Evolutionary conservation across 2,797 vertebrate species (phyloP).

Genomic region (Cirrhinus molitorella): DNA sequence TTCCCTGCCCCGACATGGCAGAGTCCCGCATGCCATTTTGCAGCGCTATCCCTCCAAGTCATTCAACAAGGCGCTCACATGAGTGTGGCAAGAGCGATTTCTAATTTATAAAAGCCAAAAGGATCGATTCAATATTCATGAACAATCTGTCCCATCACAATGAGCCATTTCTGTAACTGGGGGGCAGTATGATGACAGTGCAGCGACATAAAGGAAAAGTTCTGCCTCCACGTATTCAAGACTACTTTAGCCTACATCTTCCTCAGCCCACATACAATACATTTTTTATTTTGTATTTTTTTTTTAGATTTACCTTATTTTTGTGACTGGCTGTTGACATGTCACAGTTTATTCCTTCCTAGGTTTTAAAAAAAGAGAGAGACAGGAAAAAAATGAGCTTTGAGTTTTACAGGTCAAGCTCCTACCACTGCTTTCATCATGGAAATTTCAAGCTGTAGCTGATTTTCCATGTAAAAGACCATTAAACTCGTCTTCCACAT

Average conservation of each 20-base stretch:
- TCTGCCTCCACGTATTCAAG: conserved; percentile 70
- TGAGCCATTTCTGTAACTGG: conserved; percentile 79
- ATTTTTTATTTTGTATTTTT: not conserved
- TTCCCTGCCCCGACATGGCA: conserved; percentile 74
- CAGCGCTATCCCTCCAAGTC: conserved; percentile 74
- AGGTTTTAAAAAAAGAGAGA: conserved; percentile 10
- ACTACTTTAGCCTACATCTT: conserved; percentile 30
- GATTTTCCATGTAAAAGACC: conserved; percentile 35
- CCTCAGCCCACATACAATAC: not conserved
- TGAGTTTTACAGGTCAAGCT: conserved; percentile 40
- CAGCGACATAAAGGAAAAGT: conserved; percentile 73
- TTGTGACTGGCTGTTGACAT: conserved; percentile 1
- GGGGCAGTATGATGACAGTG: conserved; percentile 75
- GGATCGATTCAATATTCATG: conserved; percentile 85
- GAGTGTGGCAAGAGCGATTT: conserved; percentile 78
- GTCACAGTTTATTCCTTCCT: conserved; percentile 37
- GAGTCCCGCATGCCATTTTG: conserved; percentile 71
- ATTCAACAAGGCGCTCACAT: conserved; percentile 68
- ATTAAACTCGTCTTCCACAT: conserved; percentile 28
- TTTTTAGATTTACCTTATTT: conserved; percentile 1
- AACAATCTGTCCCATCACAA: conserved; percentile 85
- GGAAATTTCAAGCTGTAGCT: conserved; percentile 37
- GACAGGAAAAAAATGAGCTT: conserved; percentile 9
- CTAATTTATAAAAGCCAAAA: conserved; percentile 88
- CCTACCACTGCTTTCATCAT: conserved; percentile 35